These are phyloP conservation scores for Carlito syrichta DNA, from an alignment of 2,113 vertebrate genomes.

Conservation along the genomic window DNA sequence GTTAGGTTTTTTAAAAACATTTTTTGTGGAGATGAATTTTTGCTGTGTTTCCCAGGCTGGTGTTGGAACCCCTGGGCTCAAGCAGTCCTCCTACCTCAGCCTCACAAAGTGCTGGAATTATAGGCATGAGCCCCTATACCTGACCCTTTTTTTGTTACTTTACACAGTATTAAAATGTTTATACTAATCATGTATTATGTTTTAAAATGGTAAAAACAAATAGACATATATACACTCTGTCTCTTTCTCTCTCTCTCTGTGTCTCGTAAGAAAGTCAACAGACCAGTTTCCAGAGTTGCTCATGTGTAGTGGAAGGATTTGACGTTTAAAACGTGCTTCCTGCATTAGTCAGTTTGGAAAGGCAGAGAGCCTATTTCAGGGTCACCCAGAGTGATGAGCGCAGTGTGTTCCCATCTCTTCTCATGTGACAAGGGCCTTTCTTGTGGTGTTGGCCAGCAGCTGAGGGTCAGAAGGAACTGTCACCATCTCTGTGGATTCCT, in stretches of 20 bases:
- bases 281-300: not conserved
- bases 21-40: no score
- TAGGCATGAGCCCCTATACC: no score
- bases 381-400: not conserved
- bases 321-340: not conserved
- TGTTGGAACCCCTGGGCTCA: no score
- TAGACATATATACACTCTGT: not conserved
- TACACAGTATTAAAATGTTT: not conserved
- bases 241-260: no score
- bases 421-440: not conserved
- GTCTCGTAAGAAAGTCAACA: not conserved
- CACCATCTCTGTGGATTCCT: not conserved
- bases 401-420: not conserved
- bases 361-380: no score
- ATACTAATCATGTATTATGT: not conserved
- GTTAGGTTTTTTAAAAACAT: no score
- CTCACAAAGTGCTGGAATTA: no score
- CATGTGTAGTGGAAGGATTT: not conserved
- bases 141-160: not conserved
- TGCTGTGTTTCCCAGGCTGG: no score
- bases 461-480: not conserved
- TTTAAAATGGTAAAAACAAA: not conserved
- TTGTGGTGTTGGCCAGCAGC: not conserved
- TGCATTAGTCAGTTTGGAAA: not conserved
- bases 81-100: no score